Conservation (phyloP, 2,797 vertebrate genomes). For the Acanthurus lineatus region DNA sequence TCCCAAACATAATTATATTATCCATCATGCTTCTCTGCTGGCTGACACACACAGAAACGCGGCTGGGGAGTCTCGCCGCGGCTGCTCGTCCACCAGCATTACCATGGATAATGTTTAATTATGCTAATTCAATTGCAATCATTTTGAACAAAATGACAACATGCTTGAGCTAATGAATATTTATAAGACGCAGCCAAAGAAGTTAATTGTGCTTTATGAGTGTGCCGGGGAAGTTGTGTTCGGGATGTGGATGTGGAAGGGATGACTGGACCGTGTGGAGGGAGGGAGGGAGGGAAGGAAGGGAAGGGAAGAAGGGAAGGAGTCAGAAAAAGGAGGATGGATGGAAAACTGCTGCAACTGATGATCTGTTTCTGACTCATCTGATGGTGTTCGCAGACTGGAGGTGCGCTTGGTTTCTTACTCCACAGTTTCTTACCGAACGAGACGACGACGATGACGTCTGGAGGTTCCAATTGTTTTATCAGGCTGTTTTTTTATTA, state of each 20-base stretch:
- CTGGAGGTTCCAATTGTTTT: no score
- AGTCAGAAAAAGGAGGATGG: constrained; percentile 3
- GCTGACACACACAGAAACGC: constrained; percentile 68
- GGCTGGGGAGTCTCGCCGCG: constrained; percentile 55
- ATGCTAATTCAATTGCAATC: constrained; percentile 79
- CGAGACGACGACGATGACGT: no score
- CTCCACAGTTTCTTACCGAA: constrained; percentile 11
- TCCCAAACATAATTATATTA: constrained; percentile 77
- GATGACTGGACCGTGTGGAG: constrained; percentile 52
- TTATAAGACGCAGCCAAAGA: constrained; percentile 61
- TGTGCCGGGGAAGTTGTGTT: constrained; percentile 48
- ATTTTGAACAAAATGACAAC: constrained; percentile 73
- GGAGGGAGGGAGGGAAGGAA: background rate
- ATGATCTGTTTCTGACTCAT: constrained; percentile 68
- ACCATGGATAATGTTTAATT: constrained; percentile 82
- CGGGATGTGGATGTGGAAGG: constrained; percentile 52
- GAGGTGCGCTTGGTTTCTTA: constrained; percentile 38
- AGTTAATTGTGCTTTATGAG: constrained; percentile 74
- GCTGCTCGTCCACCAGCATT: constrained; percentile 58
- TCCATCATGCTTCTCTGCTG: constrained; percentile 71
- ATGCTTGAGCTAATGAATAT: constrained; percentile 76
- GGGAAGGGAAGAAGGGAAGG: background rate
- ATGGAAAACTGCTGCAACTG: constrained; percentile 51
- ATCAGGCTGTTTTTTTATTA: no score
- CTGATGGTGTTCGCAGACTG: constrained; percentile 61